Base-by-base conservation (phyloP, 2,113 vertebrate genomes). In the Atlantisia rogersi region DNA sequence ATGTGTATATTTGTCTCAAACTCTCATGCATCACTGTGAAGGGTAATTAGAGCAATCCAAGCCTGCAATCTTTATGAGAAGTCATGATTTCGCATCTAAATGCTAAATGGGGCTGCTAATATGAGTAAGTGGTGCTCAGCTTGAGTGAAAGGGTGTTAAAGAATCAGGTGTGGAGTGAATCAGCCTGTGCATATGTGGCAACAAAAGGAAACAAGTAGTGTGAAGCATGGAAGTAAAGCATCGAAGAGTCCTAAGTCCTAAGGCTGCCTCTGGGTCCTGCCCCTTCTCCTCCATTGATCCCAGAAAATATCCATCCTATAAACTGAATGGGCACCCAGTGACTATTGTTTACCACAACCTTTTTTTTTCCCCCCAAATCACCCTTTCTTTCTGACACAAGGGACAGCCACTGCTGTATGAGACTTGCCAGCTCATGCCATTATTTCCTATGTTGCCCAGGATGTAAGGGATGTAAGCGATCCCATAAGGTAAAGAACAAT, bases 121-220 rank as follows among this genome's bases (percentile, higher is more conserved):
- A 48, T 74, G 90, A 96, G 92, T 78, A 90, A 96, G 69, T 39
- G 68, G 60, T 74, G 68, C 92, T 95, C 88, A 86, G 68, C 64
- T 67, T 83, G 73, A 88, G 93, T 71, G 92, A 81, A 95, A 94
- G 74, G 65, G 58, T 94, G 87, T 71, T 92, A 88, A 93, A 94
- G 92, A 74, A 58, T 59, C 55, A 32, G 67, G 55, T 77, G 84
- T 94, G 35, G 86, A 92, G 86, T 92, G 87, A 95, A 91, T 85
- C 94, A 94, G 70, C 58, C 71, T 42, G 15, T 71, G 56, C 28
- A 7, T 87, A 59, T 53, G 73, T 52, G 44, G 17, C 22, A 86
- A 29, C 0, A 3, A 74, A 55, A 77, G 67, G 83, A 95, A 91
- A 82, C 39, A 81, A 76, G 65, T 31, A 15, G 40, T 56, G 59